Conservation (phyloP, 2,888 invertebrate species). For the Drosophila niveifrons region DNA sequence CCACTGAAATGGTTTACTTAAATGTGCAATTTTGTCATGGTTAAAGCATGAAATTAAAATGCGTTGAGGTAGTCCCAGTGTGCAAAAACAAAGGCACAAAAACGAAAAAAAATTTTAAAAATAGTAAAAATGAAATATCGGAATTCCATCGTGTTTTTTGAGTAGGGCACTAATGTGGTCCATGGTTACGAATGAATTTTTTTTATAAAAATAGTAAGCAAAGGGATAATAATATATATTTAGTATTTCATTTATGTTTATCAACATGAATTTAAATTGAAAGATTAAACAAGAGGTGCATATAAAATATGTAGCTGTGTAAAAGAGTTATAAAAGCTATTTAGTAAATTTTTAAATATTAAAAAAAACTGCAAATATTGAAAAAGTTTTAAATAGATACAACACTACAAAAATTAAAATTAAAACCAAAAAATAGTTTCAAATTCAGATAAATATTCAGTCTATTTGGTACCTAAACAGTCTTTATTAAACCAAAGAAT, state of each 20-base stretch:
- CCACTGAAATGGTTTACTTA: slow-evolving; percentile 1
- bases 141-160: neutral
- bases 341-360: neutral
- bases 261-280: neutral
- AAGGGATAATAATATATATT: neutral
- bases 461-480: no score
- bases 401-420: no score
- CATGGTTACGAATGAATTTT: neutral
- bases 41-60: slow-evolving; percentile 36
- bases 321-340: neutral
- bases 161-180: slow-evolving; percentile 2
- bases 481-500: no score
- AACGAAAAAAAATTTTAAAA: no score
- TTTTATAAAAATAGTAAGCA: no score
- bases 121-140: neutral
- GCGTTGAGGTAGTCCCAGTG: slow-evolving; percentile 1
- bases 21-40: slow-evolving; percentile 18
- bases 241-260: neutral
- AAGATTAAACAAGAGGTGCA: no score
- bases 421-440: no score
- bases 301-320: no score
- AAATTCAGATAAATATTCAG: no score
- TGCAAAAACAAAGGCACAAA: no score
- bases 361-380: no score
- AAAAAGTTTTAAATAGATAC: no score